Base-by-base conservation (phyloP, 2,888 invertebrate genomes). In the Patella depressa region DNA sequence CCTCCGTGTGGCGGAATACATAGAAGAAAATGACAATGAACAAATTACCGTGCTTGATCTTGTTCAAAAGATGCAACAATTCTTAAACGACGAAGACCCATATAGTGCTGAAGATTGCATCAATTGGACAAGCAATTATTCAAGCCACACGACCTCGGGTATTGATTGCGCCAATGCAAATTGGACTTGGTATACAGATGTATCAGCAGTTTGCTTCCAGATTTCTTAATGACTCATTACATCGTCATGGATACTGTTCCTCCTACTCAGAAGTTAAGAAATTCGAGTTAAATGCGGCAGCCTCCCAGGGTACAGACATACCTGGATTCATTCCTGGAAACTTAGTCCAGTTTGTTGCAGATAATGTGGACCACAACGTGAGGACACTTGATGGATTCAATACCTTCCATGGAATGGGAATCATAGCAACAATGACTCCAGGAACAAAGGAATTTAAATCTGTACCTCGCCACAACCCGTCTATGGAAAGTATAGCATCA, bases 271-370 rank as follows among this genome's bases (percentile, higher is more conserved):
- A 82, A 59, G 78, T 81, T 19, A 79, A 81, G 72, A 72, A 45
- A 19, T 82, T 78, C 75, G 81, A 79, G 75, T n/a, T 71, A 29
- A 77, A 45, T 78, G 81, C 81, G n/a, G 79, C 71, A 9, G 29
- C 69, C 11, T 45, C 53, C 5, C 70, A 74, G 24, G 34, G 34
- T 34, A 79, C 74, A 65, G 70, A 75, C 34, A 74, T 84, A 14
- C 76, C 78, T 53, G 71, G 19, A n/a, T 19, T 71, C 29, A 29
- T 59, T 34, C 72, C 77, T 45, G 80, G 79, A 11, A 34, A 77
- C 7, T 85, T 80, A 59, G 55, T 85, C 11, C 86, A 85, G 77
- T 86, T 79, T 78, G 82, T 80, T n/a, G 86, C 85, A 59, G 87
- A 87, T 75, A 87, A 86, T 79, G 84, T 84, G 2, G 84, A 84